Evolutionary conservation across 1,140 invertebrate genomes (phyloP), one percentile per base, ranked within the genome.

Genomic region (Psilanteris sp.): DNA sequence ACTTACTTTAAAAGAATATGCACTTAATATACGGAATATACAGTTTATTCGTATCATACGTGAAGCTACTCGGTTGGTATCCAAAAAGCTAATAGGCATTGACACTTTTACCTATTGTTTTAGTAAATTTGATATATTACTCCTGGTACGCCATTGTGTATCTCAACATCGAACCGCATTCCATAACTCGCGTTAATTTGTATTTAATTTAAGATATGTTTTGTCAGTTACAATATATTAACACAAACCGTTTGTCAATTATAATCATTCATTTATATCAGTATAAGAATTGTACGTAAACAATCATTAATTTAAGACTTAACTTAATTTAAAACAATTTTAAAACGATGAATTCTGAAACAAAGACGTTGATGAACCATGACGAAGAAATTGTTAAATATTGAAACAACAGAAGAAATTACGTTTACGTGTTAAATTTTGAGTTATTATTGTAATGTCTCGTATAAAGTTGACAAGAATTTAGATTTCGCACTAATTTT

Each of bases 1-100:
- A 44, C 20, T 66, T 66, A 66, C 0, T 39, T 61, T 44, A 64
- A 59, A 66, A 59, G 50, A 74, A 67, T 61, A 74, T 27, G 71
- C 9, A 10, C 54, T 67, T 66, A 66, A 61, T 10, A 18, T 74
- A 67, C 54, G 26, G 43, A 52, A 61, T 74, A 67, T 67, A 67
- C 71, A 61, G 44, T 39, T 66, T 72, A 72, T 57, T 20, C 34
- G 59, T 66, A 64, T 73, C 61, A 67, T 74, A 74, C 31, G 54
- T 44, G 37, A 66, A 59, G 44, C 43, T 67, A 67, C 54, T 54
- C 54, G 54, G 71, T 67, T 67, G 29, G 20, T 37, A 52, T 4
- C 59, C 46, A 54, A 74, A 74, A 74, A 74, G 71, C 71, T 74
- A 74, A 67, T 59, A 73, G 70, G 70, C 59, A 66, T 41, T 48